Evolutionary conservation across 2,888 invertebrate genomes (phyloP), one percentile per base, ranked within the genome.

Genomic region (Antheraea assamensis): DNA sequence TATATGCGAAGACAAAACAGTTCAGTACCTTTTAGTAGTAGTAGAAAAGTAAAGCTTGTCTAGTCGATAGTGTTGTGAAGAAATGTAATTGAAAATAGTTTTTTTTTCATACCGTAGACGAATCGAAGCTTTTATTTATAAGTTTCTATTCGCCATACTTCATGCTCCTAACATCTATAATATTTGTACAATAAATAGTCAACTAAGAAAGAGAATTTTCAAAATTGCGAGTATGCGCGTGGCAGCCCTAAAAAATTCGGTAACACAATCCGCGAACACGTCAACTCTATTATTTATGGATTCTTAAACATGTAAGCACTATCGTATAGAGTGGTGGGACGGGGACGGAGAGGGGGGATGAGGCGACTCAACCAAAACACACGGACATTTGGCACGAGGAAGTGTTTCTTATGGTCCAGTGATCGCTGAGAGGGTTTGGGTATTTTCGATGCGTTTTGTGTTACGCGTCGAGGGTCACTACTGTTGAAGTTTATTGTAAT

Each of bases 201-300:
- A n/a, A n/a, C n/a, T n/a, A n/a, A n/a, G n/a, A n/a, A n/a, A n/a
- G n/a, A n/a, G n/a, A n/a, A n/a, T n/a, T n/a, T 10, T 27, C 8
- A 47, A n/a, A 2, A 61, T 19, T 8, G 2, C 35, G 35, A 10
- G 10, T n/a, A 31, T 17, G 8, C 8, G 8, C n/a, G n/a, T 1
- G 24, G 49, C 74, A 74, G 71, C 74, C 31, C 74, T 55, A 27
- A n/a, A 31, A 10, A 82, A 82, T 79, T 79, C 81, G 85, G 92
- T 89, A 91, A 92, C 89, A 91, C 90, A 92, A 92, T 92, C 92
- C 92, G 85, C 83, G 85, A 79, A 83, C 88, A 90, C 94, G 94
- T 92, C 94, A 93, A 94, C 92, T 94, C 90, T 94, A 94, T 94
- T 94, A 94, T 94, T 94, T 93, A 94, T 93, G 94, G 94, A 92